Conservation (phyloP, 2,797 vertebrate genomes). For the Lutjanus argentimaculatus region DNA sequence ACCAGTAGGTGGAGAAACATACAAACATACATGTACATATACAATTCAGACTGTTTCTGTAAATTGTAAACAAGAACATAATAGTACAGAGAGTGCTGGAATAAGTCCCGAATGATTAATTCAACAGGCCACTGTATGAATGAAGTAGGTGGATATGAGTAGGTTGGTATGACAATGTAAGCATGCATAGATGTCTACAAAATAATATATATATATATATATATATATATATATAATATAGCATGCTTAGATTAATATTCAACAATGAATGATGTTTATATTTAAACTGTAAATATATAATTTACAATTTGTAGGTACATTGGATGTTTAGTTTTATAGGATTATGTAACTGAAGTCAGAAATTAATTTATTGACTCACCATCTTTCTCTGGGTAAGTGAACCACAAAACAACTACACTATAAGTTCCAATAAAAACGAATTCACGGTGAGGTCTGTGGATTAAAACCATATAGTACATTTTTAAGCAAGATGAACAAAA, state of each 20-base stretch:
- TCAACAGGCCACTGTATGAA: neutral
- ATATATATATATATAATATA: neutral
- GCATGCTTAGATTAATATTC: neutral
- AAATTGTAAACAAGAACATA: neutral
- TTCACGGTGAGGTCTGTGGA: neutral
- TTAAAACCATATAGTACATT: neutral
- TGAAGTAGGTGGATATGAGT: neutral
- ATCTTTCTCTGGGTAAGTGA: neutral
- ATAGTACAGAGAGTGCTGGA: neutral
- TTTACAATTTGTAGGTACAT: neutral
- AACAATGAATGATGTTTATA: neutral
- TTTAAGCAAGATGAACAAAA: neutral
- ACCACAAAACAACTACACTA: neutral
- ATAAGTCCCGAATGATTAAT: neutral
- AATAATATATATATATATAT: too few species aligned
- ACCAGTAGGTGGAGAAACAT: neutral
- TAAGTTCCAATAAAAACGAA: neutral
- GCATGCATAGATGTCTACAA: neutral
- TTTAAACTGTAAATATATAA: neutral
- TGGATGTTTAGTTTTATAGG: neutral
- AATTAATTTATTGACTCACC: neutral
- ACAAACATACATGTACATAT: neutral
- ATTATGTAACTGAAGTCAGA: neutral
- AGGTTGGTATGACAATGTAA: neutral
- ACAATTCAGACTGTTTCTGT: neutral